phyloP scores from a whole-genome alignment of 2,797 vertebrate species.

The Parauchenoglanis punctatus region DNA sequence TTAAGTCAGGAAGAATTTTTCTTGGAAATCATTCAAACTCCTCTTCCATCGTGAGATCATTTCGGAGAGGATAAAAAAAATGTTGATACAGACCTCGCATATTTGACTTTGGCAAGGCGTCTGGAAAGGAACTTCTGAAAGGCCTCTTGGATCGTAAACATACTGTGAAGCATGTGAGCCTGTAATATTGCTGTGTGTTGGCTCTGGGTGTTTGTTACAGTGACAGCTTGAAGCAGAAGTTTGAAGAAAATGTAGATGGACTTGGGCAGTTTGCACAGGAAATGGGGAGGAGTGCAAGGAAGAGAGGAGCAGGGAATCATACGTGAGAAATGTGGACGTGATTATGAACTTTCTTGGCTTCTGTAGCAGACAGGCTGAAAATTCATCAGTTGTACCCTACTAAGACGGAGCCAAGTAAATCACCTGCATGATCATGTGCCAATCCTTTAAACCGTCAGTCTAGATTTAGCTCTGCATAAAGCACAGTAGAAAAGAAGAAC shows the following conservation, averaged over 20 bases:
- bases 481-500: neutral
- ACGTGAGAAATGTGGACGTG: conserved; percentile 37
- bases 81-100: conserved; percentile 12
- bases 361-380: conserved; percentile 57
- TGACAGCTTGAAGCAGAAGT: neutral
- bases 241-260: neutral
- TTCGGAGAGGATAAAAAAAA: conserved; percentile 4
- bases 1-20: neutral
- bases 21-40: conserved; percentile 3
- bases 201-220: conserved; percentile 4
- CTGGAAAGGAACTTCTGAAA: neutral
- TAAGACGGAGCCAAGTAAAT: conserved; percentile 30
- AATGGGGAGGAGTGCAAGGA: neutral
- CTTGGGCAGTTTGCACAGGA: neutral
- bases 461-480: conserved; percentile 10
- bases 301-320: conserved; percentile 7
- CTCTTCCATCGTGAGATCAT: neutral
- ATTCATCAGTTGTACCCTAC: conserved; percentile 56
- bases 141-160: neutral
- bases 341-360: conserved; percentile 49
- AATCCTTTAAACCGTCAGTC: conserved; percentile 27
- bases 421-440: conserved; percentile 10
- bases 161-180: conserved; percentile 12
- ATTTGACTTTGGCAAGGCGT: neutral
- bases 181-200: neutral